These are phyloP conservation scores for Eristalinus aeneus DNA, from an alignment of 2,888 invertebrate species.

Conservation along the genomic window DNA sequence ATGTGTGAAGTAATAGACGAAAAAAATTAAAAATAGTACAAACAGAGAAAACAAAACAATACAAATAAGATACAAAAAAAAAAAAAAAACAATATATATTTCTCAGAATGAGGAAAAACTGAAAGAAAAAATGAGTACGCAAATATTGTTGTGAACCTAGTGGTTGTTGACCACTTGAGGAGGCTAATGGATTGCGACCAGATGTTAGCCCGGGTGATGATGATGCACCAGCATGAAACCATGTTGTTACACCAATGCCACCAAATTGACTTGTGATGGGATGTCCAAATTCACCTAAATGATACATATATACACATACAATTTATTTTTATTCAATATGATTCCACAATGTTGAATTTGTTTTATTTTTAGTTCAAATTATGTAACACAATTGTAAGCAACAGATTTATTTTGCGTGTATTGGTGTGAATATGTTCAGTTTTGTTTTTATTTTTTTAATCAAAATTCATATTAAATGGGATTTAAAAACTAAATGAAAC, in stretches of 20 bases:
- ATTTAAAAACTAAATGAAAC: background rate
- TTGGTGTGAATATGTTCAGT: slow-evolving; percentile 8
- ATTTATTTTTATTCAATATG: slow-evolving; percentile 16
- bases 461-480: background rate
- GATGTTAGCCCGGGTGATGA: slow-evolving; percentile 64
- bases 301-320: background rate
- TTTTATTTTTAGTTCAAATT: background rate
- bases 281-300: slow-evolving; percentile 77
- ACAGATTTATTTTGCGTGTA: background rate
- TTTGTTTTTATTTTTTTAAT: background rate
- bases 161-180: slow-evolving; percentile 63
- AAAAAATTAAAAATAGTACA: background rate
- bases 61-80: background rate
- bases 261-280: slow-evolving; percentile 75
- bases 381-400: background rate
- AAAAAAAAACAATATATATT: background rate
- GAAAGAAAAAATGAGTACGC: slow-evolving; percentile 31
- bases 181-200: slow-evolving; percentile 46
- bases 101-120: background rate
- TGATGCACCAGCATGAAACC: slow-evolving; percentile 80
- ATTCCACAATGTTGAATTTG: background rate
- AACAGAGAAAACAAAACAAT: background rate
- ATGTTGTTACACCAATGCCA: slow-evolving; percentile 80
- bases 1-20: background rate
- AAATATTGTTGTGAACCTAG: slow-evolving; percentile 54